Evolutionary conservation across 1,140 invertebrate species (phyloP).

Genomic region (Acromyrmex echinatior): DNA sequence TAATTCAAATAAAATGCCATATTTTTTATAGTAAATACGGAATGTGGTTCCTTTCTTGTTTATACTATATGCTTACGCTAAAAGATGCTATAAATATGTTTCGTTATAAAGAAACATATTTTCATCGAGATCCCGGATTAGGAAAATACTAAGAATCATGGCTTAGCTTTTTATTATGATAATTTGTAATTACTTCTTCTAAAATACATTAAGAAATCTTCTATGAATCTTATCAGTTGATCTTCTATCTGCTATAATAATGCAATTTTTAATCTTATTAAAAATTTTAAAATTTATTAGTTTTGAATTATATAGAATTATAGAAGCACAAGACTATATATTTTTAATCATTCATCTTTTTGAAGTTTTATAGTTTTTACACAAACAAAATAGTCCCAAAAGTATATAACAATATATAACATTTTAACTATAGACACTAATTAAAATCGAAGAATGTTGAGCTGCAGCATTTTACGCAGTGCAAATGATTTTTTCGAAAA

Average conservation of each 20-base stretch:
- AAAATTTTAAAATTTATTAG: background rate
- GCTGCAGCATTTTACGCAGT: background rate
- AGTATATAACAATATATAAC: too few species aligned
- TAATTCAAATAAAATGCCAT: background rate
- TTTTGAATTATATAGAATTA: background rate
- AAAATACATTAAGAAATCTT: background rate
- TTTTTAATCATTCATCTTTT: background rate
- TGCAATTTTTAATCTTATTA: background rate
- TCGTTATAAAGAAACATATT: background rate
- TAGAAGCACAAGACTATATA: background rate
- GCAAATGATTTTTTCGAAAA: background rate
- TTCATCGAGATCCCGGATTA: background rate
- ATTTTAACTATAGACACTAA: background rate
- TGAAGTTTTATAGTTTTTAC: background rate
- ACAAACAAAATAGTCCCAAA: background rate
- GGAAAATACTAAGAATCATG: constrained; percentile 26
- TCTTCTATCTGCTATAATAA: background rate
- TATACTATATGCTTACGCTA: background rate
- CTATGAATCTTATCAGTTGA: background rate
- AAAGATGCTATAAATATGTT: background rate
- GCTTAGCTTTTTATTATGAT: background rate
- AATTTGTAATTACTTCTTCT: constrained; percentile 19
- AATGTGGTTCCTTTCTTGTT: too few species aligned
- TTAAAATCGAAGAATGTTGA: background rate
- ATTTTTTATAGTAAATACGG: background rate